Evolutionary conservation across 2,797 vertebrate genomes (phyloP), one percentile per base, ranked within the genome.

Genomic region (Acanthopagrus latus): DNA sequence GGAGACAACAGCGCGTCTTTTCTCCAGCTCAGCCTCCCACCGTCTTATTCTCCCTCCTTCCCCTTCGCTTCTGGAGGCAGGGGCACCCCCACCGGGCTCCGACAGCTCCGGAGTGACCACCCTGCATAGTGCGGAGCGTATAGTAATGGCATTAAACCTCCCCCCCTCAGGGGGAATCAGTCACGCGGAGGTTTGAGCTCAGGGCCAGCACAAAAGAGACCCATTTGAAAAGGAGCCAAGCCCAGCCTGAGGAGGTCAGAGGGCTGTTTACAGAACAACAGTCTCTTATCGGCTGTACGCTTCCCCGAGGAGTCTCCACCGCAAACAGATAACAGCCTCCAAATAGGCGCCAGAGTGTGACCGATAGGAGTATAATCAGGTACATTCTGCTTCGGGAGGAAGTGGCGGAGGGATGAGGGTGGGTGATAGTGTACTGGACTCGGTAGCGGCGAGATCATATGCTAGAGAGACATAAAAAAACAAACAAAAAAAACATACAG

Each of bases 211-310:
- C 79, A 88, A 88, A 88, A 89, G 81, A 74, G 68, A 67, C 66
- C 81, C 62, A 20, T 90, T 86, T 88, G 82, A 92, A 86, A 90
- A 63, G 58, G 73, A 88, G 81, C 80, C 86, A 46, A 87, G 69
- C 81, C 75, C 70, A 86, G 87, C 88, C 86, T 12, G 86, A 77
- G 86, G 84, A 92, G 87, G 94, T 91, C 88, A 93, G 85, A 89
- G 89, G 91, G 83, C 86, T 92, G 90, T 93, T 93, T 94, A 92
- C 91, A 90, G 91, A 93, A 92, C 91, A 93, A 93, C 89, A 84
- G 86, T 86, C 88, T 89, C 89, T 92, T 90, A 92, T 91, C 89
- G 27, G 90, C 84, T 66, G 43, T 16, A 58, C 18, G 72, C 85
- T 76, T 88, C 90, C 87, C 91, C 11, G 76, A 91, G 87, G 92